Percentiles rank a stretch among this genome's conserved stretches.
Evolutionary conservation across 2,888 invertebrate species (phyloP).

Genomic region (Polydrusus tereticollis): DNA sequence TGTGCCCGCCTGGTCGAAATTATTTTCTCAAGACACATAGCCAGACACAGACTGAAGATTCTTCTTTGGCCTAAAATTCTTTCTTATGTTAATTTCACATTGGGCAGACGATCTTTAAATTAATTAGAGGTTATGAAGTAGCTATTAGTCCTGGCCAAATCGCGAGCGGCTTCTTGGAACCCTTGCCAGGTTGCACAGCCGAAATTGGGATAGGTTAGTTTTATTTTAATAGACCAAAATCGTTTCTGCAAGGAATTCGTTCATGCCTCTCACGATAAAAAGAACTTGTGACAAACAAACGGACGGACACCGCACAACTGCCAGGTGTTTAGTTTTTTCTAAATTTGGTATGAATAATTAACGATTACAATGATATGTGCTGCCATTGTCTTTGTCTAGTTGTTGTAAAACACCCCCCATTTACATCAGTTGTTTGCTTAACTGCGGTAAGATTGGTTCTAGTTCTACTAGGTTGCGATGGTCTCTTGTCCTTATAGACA

Average conservation of each 20-base stretch:
- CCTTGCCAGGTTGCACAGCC: background rate
- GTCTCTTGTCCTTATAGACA: too few species aligned
- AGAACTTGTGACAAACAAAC: too few species aligned
- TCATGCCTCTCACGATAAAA: background rate
- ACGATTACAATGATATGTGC: too few species aligned
- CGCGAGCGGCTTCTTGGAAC: conserved; percentile 19
- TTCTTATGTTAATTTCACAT: conserved; percentile 34
- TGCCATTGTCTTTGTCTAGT: too few species aligned
- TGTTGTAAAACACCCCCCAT: too few species aligned
- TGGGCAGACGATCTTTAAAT: conserved; percentile 37
- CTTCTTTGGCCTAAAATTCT: conserved; percentile 33
- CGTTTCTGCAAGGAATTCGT: background rate
- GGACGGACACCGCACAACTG: too few species aligned
- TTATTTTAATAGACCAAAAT: background rate
- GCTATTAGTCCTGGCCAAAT: conserved; percentile 29
- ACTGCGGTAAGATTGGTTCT: too few species aligned
- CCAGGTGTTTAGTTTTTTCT: too few species aligned
- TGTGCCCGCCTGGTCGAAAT: conserved; percentile 26
- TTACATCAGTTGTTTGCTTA: too few species aligned
- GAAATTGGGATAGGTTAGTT: conserved; percentile 4
- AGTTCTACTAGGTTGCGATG: too few species aligned
- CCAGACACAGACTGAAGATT: conserved; percentile 15
- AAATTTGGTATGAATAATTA: too few species aligned
- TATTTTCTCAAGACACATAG: conserved; percentile 8
- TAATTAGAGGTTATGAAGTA: conserved; percentile 33